Evolutionary conservation across 2,113 vertebrate species (phyloP).

Genomic region (Prunella fulvescens): DNA sequence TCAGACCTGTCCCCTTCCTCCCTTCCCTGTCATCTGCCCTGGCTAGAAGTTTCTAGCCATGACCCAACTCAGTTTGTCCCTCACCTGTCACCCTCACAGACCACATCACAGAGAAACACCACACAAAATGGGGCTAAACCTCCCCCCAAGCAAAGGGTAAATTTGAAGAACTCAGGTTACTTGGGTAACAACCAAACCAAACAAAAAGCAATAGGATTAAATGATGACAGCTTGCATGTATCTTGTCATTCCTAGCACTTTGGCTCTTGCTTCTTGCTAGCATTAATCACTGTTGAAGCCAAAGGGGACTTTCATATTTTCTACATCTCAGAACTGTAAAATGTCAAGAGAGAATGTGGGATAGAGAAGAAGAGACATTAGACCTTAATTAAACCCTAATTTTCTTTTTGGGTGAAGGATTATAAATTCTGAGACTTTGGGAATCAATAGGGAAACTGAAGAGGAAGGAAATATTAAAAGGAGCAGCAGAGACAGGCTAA

Average conservation of each 20-base stretch:
- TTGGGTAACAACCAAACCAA: not conserved
- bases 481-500: not conserved
- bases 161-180: not conserved
- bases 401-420: not conserved
- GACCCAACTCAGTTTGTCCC: not conserved
- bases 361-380: not conserved
- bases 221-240: not conserved
- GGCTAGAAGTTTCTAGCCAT: not conserved
- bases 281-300: slow-evolving; percentile 4
- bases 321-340: not conserved
- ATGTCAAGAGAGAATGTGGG: not conserved
- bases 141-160: not conserved
- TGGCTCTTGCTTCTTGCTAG: not conserved
- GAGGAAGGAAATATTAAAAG: not conserved
- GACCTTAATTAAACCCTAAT: not conserved
- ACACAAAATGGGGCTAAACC: not conserved
- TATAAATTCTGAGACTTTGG: not conserved
- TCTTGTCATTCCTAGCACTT: slow-evolving; percentile 1
- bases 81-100: not conserved
- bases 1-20: not conserved
- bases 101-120: not conserved
- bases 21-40: not conserved
- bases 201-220: not conserved
- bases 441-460: not conserved
- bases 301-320: not conserved